These are phyloP conservation scores for Pecten maximus DNA, from an alignment of 2,888 invertebrate genomes.

Conservation along the genomic window DNA sequence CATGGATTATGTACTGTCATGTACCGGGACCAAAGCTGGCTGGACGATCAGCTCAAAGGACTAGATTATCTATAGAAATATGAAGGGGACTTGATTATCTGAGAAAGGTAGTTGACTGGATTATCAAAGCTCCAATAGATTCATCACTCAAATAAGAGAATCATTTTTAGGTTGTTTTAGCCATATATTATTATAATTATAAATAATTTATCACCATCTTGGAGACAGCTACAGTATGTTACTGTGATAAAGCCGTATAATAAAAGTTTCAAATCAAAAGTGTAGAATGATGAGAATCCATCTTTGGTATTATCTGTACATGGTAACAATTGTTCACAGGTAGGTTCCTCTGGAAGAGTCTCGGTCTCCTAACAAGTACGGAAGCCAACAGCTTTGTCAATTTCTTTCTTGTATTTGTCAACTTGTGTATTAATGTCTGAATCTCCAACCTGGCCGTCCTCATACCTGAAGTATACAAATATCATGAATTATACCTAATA, in stretches of 20 bases:
- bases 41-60: no score
- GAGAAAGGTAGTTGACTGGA: neutral
- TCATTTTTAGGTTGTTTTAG: neutral
- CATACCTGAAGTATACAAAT: constrained; percentile 43
- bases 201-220: no score
- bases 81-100: neutral
- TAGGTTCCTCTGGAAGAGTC: neutral
- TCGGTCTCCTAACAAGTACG: neutral
- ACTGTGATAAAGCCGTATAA: no score
- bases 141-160: neutral
- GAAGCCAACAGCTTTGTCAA: constrained; percentile 37
- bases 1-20: no score
- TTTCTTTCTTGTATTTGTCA: constrained; percentile 21
- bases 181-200: no score
- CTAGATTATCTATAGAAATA: no score
- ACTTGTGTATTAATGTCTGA: constrained; percentile 47
- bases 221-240: no score
- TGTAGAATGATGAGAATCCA: neutral
- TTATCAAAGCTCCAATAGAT: neutral
- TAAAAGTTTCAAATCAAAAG: no score
- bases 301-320: neutral
- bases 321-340: neutral
- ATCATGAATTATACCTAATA: constrained; percentile 37
- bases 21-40: no score
- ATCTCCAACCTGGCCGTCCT: constrained; percentile 44